Conservation (phyloP, 2,797 vertebrate species). For the Tarsius wallacei region DNA sequence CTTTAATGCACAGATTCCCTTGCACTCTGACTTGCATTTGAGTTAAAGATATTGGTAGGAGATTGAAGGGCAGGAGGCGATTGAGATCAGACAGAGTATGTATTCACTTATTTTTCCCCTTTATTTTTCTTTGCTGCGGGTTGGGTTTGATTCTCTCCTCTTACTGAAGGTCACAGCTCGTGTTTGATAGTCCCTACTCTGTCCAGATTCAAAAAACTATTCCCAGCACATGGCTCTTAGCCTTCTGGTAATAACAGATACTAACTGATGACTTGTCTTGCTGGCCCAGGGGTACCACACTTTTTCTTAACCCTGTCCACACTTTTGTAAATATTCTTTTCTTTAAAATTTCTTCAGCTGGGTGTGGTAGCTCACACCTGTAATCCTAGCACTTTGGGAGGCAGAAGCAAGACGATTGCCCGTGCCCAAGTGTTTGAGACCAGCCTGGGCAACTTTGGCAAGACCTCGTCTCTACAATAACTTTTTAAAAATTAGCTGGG, state of each 20-base stretch:
- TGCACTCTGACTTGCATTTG: background rate
- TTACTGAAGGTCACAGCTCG: background rate
- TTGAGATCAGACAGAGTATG: background rate
- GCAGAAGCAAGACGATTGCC: too few species aligned
- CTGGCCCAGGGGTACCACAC: background rate
- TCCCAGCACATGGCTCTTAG: background rate
- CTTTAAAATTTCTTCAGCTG: background rate
- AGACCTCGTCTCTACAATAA: too few species aligned
- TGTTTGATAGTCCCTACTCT: background rate
- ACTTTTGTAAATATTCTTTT: background rate
- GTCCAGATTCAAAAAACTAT: background rate
- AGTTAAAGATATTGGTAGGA: background rate
- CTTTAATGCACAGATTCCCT: background rate
- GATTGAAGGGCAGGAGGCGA: background rate
- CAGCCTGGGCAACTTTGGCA: too few species aligned
- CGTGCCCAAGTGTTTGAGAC: too few species aligned
- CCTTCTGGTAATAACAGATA: background rate
- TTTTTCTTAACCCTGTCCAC: background rate
- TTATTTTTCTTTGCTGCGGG: background rate
- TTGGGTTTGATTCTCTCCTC: background rate
- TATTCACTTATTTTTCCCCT: background rate
- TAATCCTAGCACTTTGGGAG: too few species aligned
- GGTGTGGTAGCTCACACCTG: too few species aligned
- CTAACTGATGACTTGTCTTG: background rate
- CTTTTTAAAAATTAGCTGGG: too few species aligned